Conservation (phyloP, 2,797 vertebrate species). For the Sandelia bainsii region DNA sequence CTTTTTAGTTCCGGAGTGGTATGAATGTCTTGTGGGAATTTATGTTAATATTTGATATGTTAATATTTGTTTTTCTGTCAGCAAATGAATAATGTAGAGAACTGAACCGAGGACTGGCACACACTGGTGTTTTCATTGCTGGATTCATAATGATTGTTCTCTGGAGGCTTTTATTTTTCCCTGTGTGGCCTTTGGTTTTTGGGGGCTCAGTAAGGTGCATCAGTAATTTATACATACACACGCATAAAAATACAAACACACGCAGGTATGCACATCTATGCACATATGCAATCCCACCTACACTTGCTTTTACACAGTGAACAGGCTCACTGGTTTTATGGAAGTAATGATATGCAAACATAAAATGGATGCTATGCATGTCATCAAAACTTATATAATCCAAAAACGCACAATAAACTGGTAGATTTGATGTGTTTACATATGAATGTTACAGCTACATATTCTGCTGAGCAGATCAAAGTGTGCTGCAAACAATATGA, state of each 20-base stretch:
- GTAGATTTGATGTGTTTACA: not conserved
- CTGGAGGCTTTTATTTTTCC: conserved; percentile 61
- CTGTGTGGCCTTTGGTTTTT: conserved; percentile 49
- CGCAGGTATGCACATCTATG: not conserved
- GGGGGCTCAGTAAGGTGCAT: conserved; percentile 16
- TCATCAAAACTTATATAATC: not conserved
- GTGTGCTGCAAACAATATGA: conserved; percentile 31
- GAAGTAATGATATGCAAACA: not conserved
- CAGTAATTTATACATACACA: conserved; percentile 13
- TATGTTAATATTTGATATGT: conserved; percentile 78
- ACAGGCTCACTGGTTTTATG: not conserved
- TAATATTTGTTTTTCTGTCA: conserved; percentile 81
- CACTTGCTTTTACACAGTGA: not conserved
- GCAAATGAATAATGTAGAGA: conserved; percentile 76
- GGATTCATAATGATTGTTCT: conserved; percentile 63
- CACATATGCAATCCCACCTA: not conserved
- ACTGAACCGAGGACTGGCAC: conserved; percentile 58
- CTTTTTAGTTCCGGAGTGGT: conserved; percentile 68
- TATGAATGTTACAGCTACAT: not conserved
- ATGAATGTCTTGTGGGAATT: conserved; percentile 64
- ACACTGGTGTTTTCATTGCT: conserved; percentile 47
- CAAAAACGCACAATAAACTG: not conserved
- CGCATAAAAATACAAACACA: not conserved
- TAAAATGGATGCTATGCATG: not conserved
- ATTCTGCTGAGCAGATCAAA: conserved; percentile 35